A percentile compares a stretch with the other conserved stretches of the same genome.
phyloP scores from a whole-genome alignment of 2,888 invertebrate species.

The Crioceris asparagi region DNA sequence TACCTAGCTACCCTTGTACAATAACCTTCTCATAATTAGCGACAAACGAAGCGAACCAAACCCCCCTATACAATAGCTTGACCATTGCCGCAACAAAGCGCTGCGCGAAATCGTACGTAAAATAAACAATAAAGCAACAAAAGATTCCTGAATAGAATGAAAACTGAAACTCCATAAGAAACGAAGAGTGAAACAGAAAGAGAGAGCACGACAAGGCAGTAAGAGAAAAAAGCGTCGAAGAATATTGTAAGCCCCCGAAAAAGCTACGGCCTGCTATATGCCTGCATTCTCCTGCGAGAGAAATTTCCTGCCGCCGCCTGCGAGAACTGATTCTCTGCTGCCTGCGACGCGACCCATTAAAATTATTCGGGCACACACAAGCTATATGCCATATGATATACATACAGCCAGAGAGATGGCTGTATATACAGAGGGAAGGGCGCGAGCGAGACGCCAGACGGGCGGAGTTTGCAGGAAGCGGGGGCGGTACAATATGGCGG shows the following conservation, averaged over 20 bases:
- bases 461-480: constrained; percentile 31
- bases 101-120: constrained; percentile 18
- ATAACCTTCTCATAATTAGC: constrained; percentile 11
- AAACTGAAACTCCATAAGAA: too few relatives aligned
- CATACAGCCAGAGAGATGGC: constrained; percentile 31
- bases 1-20: constrained; percentile 9
- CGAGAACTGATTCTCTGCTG: constrained; percentile 35
- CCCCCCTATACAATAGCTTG: too few relatives aligned
- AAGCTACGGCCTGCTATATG: too few relatives aligned
- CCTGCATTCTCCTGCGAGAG: too few relatives aligned
- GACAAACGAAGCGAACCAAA: constrained; percentile 3
- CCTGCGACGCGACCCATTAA: constrained; percentile 40
- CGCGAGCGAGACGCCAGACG: constrained; percentile 29
- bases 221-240: too few relatives aligned
- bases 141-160: constrained; percentile 19
- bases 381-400: constrained; percentile 32
- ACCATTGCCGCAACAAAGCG: too few relatives aligned
- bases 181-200: too few relatives aligned
- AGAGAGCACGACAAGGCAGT: too few relatives aligned
- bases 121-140: constrained; percentile 22
- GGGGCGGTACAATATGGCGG: constrained; percentile 41
- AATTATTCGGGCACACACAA: constrained; percentile 36
- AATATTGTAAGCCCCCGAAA: too few relatives aligned
- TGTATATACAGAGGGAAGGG: constrained; percentile 22
- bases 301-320: constrained; percentile 27